Evolutionary conservation across 1,140 invertebrate genomes (phyloP), one percentile per base, ranked within the genome.

Genomic region (Papilio helenus): DNA sequence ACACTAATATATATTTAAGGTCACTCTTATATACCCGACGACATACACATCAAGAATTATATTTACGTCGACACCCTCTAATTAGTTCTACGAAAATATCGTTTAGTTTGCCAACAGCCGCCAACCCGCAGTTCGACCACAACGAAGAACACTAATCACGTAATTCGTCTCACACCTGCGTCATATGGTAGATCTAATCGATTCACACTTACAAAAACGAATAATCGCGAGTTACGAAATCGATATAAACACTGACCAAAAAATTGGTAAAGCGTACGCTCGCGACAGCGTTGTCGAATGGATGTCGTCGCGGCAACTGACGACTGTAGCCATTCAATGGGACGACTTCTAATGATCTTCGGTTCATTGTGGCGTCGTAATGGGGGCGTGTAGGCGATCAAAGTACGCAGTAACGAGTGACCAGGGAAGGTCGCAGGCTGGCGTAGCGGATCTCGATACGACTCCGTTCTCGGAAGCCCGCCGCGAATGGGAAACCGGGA

Each of bases 281-380:
- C 61, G 80, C 86, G 83, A 78, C 82, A 81, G 77, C 84, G 87
- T 83, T 79, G 85, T 85, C 86, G 84, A 82, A 88, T 86, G 86
- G 89, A 86, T 92, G 88, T 91, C 89, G 86, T 85, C 85, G 87
- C 58, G 78, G 79, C 86, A 88, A 93, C 91, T 93, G 90, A 88
- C 88, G 83, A 68, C 72, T 79, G 79, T 79, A 84, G 82, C 81
- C 83, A 82, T 79, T 74, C 85, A 83, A 84, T 85, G 83, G 84
- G 86, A 82, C 87, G 84, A 80, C 79, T 79, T 87, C 84, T 87
- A 89, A 88, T 87, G 89, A 90, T 90, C 86, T 87, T 86, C 82
- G 81, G 82, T 84, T 88, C 84, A 87, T 88, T 88, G 86, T 87
- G 79, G 81, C 81, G 83, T 84, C 79, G 76, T 84, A 89, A 90